Conservation (phyloP, 2,797 vertebrate species). For the Hydrolagus colliei region DNA sequence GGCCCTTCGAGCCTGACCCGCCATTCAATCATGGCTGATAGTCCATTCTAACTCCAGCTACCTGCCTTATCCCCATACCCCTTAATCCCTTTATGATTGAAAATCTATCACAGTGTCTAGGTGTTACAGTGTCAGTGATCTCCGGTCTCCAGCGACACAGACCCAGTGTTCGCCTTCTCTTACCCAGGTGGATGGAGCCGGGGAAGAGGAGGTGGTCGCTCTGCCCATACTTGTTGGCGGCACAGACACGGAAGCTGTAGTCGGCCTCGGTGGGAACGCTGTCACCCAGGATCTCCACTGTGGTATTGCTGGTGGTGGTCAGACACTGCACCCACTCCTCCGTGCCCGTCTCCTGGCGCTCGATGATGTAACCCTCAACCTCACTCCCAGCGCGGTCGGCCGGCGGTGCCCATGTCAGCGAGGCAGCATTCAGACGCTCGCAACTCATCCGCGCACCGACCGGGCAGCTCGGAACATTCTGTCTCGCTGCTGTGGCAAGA, state of each 20-base stretch:
- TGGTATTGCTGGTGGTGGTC: slow-evolving; percentile 75
- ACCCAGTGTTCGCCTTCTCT: slow-evolving; percentile 34
- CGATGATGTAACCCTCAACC: slow-evolving; percentile 75
- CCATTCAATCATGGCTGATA: too few species aligned
- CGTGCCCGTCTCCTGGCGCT: slow-evolving; percentile 70
- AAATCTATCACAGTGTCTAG: too few species aligned
- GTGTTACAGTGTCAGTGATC: too few species aligned
- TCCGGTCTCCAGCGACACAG: too few species aligned
- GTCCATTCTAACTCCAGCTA: too few species aligned
- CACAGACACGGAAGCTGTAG: slow-evolving; percentile 84
- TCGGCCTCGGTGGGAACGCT: slow-evolving; percentile 80
- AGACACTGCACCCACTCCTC: slow-evolving; percentile 89
- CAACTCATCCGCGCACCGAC: slow-evolving; percentile 77
- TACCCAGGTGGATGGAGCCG: slow-evolving; percentile 78
- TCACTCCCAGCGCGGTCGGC: slow-evolving; percentile 67
- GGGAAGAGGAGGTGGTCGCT: slow-evolving; percentile 85
- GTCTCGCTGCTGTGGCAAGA: slow-evolving; percentile 66
- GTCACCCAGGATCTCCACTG: slow-evolving; percentile 81
- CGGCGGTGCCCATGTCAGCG: slow-evolving; percentile 80
- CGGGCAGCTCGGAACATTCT: slow-evolving; percentile 73
- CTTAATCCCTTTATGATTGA: too few species aligned
- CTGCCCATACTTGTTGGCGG: slow-evolving; percentile 78
- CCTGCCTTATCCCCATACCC: too few species aligned
- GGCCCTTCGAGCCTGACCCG: too few species aligned
- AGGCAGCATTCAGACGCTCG: slow-evolving; percentile 72